A percentile compares a stretch with the other conserved stretches of the same genome.
These are phyloP conservation scores for Merops nubicus DNA, from an alignment of 2,113 vertebrate species.

Conservation along the genomic window DNA sequence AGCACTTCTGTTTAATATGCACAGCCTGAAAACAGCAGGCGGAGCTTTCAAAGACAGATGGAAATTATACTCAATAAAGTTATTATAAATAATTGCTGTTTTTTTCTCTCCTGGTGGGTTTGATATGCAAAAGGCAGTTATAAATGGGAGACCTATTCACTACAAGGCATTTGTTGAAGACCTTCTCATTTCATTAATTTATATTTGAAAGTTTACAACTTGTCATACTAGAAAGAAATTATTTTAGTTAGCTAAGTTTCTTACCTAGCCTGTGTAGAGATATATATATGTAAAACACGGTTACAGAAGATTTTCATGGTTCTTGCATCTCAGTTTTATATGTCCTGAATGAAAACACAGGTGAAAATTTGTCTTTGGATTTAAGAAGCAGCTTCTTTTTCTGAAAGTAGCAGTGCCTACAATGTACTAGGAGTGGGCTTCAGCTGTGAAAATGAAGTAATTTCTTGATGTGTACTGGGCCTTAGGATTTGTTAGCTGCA, in stretches of 20 bases:
- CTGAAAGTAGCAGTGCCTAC: background rate
- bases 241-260: background rate
- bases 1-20: constrained; percentile 65
- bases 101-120: constrained; percentile 43
- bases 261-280: background rate
- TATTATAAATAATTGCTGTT: constrained; percentile 77
- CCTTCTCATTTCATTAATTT: background rate
- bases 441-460: background rate
- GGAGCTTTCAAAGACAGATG: constrained; percentile 70
- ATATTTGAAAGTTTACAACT: background rate
- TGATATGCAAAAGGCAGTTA: constrained; percentile 45
- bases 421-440: background rate
- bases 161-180: constrained; percentile 19
- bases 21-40: constrained; percentile 59
- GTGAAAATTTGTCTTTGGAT: background rate
- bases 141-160: constrained; percentile 58
- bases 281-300: background rate
- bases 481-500: background rate
- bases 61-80: constrained; percentile 78
- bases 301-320: background rate
- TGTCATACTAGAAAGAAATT: background rate
- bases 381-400: background rate
- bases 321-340: background rate
- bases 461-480: background rate
- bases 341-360: background rate